A percentile compares a stretch with the other conserved stretches of the same genome.
phyloP scores from a whole-genome alignment of 2,797 vertebrate genomes.

The Neosilurus mollespiculum region DNA sequence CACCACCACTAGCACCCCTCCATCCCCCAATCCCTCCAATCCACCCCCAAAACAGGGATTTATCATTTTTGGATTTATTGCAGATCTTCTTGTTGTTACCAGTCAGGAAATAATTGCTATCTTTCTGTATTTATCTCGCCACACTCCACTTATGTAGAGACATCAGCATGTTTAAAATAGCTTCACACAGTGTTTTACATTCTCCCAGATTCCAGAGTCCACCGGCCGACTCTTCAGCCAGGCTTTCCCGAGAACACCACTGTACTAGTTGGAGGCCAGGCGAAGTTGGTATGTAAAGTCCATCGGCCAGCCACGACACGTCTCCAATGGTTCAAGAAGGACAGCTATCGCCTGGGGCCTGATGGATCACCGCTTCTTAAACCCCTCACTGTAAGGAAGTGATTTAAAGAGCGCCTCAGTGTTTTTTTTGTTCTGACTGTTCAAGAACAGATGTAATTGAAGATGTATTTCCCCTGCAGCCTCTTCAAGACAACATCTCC shows the following conservation, averaged over 20 bases:
- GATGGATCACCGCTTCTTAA: slow-evolving; percentile 58
- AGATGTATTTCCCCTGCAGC: slow-evolving; percentile 57
- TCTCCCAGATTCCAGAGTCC: slow-evolving; percentile 61
- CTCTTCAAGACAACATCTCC: slow-evolving; percentile 66
- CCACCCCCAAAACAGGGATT: neutral
- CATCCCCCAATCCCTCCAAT: slow-evolving; percentile 7
- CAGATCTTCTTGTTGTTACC: slow-evolving; percentile 29
- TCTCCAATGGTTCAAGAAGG: slow-evolving; percentile 75
- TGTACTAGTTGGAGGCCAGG: slow-evolving; percentile 62
- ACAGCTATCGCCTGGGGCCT: slow-evolving; percentile 44
- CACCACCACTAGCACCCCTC: neutral
- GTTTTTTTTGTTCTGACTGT: slow-evolving; percentile 22
- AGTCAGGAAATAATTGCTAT: slow-evolving; percentile 33
- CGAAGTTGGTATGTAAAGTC: slow-evolving; percentile 71
- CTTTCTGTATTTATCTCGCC: slow-evolving; percentile 24
- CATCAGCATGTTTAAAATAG: neutral
- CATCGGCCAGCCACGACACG: slow-evolving; percentile 69
- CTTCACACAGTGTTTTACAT: neutral
- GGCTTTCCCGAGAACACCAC: slow-evolving; percentile 76
- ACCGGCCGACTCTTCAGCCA: slow-evolving; percentile 68
- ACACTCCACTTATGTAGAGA: slow-evolving; percentile 6
- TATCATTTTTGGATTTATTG: neutral
- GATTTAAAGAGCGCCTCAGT: slow-evolving; percentile 37
- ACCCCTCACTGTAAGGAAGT: slow-evolving; percentile 69
- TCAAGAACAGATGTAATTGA: slow-evolving; percentile 30